phyloP scores from a whole-genome alignment of 1,140 invertebrate genomes.

The Drosophila cardini region DNA sequence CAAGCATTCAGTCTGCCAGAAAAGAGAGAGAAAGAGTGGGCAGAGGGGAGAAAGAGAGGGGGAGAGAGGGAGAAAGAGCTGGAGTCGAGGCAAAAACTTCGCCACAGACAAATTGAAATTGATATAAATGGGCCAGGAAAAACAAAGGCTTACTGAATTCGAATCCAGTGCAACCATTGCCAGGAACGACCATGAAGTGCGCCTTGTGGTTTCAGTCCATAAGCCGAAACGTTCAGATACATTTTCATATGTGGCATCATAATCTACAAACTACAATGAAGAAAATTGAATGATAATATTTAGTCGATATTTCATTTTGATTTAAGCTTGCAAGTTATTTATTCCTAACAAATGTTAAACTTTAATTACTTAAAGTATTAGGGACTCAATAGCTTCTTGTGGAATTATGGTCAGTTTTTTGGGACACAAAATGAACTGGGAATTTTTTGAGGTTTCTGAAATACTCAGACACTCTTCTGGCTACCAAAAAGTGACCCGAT shows the following conservation, averaged over 20 bases:
- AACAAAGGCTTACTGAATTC: conserved; percentile 13
- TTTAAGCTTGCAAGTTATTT: not conserved
- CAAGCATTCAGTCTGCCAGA: conserved; percentile 25
- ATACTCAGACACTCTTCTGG: no score
- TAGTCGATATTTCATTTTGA: not conserved
- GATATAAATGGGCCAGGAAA: conserved; percentile 46
- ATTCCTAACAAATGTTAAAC: not conserved
- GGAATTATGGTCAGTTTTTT: no score
- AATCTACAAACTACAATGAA: not conserved
- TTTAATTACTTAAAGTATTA: not conserved
- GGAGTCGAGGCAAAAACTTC: conserved; percentile 27
- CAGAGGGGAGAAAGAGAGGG: no score
- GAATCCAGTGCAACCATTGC: not conserved
- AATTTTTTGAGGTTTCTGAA: not conserved
- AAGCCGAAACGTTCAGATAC: conserved; percentile 10
- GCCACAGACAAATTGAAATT: conserved; percentile 50
- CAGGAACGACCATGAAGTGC: conserved; percentile 5
- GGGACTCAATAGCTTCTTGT: no score
- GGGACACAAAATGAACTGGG: no score
- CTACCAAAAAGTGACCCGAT: not conserved
- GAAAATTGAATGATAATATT: conserved; percentile 9
- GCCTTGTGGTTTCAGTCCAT: conserved; percentile 24
- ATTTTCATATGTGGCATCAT: conserved; percentile 14
- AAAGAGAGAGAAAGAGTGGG: no score
- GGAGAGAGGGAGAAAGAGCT: not conserved